Evolutionary conservation across 2,888 invertebrate genomes (phyloP).

Genomic region (Lasioglossum vierecki): DNA sequence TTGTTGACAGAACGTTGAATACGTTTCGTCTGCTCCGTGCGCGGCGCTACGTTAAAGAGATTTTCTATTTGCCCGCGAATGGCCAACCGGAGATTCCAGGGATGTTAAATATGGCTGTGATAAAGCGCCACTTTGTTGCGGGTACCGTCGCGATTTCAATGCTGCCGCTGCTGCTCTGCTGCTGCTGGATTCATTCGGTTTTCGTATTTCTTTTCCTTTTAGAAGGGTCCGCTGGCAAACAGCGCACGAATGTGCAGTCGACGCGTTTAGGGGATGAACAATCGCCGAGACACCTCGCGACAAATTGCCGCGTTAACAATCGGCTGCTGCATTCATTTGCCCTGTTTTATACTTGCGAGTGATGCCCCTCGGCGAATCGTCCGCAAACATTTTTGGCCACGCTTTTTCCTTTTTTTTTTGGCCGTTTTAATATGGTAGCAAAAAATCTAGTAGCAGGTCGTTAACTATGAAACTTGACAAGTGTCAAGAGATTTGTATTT

Average conservation of each 20-base stretch:
- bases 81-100: slow-evolving; percentile 17
- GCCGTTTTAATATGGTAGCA: not conserved
- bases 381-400: not conserved
- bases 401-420: not conserved
- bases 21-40: slow-evolving; percentile 16
- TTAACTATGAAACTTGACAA: no score
- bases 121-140: slow-evolving; percentile 38
- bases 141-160: slow-evolving; percentile 32
- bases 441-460: not conserved
- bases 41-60: slow-evolving; percentile 8
- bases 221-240: not conserved
- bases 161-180: not conserved
- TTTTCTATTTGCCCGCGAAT: slow-evolving; percentile 44
- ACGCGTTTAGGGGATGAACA: slow-evolving; percentile 5
- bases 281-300: slow-evolving; percentile 3
- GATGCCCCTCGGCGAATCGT: not conserved
- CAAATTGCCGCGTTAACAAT: slow-evolving; percentile 3
- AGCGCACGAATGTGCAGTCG: not conserved
- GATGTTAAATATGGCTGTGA: slow-evolving; percentile 43
- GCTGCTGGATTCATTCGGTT: slow-evolving; percentile 39
- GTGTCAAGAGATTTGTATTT: no score
- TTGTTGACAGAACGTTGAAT: slow-evolving; percentile 12
- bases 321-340: not conserved
- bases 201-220: not conserved
- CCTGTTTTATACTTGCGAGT: not conserved